These are phyloP conservation scores for Helicolenus hilgendorfi DNA, from an alignment of 2,797 vertebrate species.

Conservation along the genomic window DNA sequence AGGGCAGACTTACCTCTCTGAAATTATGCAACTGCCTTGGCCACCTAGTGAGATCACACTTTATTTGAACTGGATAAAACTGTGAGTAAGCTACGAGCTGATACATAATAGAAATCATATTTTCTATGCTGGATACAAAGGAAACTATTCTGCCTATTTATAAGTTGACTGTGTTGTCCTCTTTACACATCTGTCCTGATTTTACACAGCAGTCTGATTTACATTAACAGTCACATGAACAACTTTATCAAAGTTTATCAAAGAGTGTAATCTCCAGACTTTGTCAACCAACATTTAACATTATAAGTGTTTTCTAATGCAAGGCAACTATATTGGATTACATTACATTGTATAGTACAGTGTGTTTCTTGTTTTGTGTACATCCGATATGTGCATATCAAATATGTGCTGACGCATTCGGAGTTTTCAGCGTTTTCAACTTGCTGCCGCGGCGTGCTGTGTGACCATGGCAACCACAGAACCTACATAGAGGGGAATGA, in stretches of 20 bases:
- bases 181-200: background rate
- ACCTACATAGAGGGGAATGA: background rate
- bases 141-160: conserved; percentile 12
- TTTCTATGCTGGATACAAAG: background rate
- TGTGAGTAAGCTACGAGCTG: background rate
- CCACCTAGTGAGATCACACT: conserved; percentile 16
- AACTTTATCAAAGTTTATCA: background rate
- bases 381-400: background rate
- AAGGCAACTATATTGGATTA: background rate
- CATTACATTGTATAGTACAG: background rate
- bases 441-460: background rate
- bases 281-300: background rate
- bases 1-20: conserved; percentile 34
- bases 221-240: background rate
- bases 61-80: conserved; percentile 19
- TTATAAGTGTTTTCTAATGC: background rate
- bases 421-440: background rate
- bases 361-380: background rate
- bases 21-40: conserved; percentile 11
- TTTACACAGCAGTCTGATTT: background rate
- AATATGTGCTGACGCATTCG: background rate
- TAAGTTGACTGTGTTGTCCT: background rate
- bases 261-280: background rate
- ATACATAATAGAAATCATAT: background rate
- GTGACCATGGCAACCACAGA: background rate